Percentiles rank a stretch among this genome's conserved stretches.
These are phyloP conservation scores for Cynocephalus volans DNA, from an alignment of 2,113 vertebrate species.

Conservation along the genomic window DNA sequence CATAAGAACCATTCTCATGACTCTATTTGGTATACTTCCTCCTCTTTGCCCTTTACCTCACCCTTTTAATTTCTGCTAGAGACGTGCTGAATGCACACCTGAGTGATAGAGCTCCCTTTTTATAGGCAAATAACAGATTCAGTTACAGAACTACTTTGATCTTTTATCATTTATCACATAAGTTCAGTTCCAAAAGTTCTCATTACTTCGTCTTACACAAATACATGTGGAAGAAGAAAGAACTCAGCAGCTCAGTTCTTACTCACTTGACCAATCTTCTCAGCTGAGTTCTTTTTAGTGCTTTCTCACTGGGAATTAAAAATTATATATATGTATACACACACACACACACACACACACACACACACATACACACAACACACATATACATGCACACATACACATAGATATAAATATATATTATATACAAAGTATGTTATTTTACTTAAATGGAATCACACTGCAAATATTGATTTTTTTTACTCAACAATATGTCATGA, in stretches of 20 bases:
- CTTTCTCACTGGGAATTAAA: slow-evolving; percentile 6
- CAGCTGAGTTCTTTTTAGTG: not conserved
- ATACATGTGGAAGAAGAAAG: not conserved
- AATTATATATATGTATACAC: not conserved
- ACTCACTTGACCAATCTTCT: slow-evolving; percentile 14
- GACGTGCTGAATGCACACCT: not conserved
- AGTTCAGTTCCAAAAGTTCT: not conserved
- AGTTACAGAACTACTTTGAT: not conserved
- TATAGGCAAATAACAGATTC: slow-evolving; percentile 7
- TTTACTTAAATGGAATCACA: slow-evolving; percentile 13
- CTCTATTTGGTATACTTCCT: not conserved
- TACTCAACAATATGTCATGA: not conserved
- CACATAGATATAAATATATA: not conserved
- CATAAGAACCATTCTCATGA: not conserved
- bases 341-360: not conserved
- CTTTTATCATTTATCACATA: not conserved
- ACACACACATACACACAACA: not conserved
- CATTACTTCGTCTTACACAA: slow-evolving; percentile 34
- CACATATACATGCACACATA: not conserved
- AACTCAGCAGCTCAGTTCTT: not conserved
- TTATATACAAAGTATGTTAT: not conserved
- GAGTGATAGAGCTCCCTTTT: not conserved
- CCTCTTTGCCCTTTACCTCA: not conserved
- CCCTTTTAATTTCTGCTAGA: not conserved
- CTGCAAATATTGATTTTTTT: slow-evolving; percentile 32